These are phyloP conservation scores for Chydorus sphaericus DNA, from an alignment of 2,888 invertebrate species.

Conservation along the genomic window DNA sequence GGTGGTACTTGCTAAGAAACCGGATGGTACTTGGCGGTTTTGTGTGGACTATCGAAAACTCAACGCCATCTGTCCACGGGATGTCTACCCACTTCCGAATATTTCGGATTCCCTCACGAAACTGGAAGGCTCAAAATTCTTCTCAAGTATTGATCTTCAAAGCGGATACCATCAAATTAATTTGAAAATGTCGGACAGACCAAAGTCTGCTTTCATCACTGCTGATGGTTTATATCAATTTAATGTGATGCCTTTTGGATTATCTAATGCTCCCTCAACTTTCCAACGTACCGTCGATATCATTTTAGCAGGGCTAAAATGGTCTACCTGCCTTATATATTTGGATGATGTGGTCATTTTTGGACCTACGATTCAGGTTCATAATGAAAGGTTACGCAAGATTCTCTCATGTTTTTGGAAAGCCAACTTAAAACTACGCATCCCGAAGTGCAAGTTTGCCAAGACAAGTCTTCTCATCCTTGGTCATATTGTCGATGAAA, in stretches of 20 bases:
- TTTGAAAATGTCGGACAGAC: conserved; percentile 18
- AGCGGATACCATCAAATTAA: conserved; percentile 24
- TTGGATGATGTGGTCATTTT: not conserved
- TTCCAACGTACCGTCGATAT: conserved; percentile 23
- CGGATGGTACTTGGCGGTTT: conserved; percentile 20
- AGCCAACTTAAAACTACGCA: not conserved
- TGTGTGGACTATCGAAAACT: conserved; percentile 23
- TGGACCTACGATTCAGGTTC: not conserved
- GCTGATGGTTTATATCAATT: conserved; percentile 24
- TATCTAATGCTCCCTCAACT: conserved; percentile 22
- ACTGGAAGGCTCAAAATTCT: conserved; percentile 22
- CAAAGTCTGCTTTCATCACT: conserved; percentile 24
- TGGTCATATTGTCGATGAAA: not conserved
- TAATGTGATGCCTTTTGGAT: conserved; percentile 35
- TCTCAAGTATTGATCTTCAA: conserved; percentile 20
- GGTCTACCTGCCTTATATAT: conserved; percentile 1
- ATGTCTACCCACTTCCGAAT: conserved; percentile 24
- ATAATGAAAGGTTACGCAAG: not conserved
- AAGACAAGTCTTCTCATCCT: not conserved
- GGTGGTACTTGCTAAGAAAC: conserved; percentile 18
- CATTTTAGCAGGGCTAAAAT: conserved; percentile 7
- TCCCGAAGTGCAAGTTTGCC: not conserved
- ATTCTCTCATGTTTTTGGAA: not conserved
- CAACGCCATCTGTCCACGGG: conserved; percentile 23
- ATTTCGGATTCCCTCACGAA: conserved; percentile 23